Conservation (phyloP, 2,888 invertebrate species). For the Antheraea assamensis region DNA sequence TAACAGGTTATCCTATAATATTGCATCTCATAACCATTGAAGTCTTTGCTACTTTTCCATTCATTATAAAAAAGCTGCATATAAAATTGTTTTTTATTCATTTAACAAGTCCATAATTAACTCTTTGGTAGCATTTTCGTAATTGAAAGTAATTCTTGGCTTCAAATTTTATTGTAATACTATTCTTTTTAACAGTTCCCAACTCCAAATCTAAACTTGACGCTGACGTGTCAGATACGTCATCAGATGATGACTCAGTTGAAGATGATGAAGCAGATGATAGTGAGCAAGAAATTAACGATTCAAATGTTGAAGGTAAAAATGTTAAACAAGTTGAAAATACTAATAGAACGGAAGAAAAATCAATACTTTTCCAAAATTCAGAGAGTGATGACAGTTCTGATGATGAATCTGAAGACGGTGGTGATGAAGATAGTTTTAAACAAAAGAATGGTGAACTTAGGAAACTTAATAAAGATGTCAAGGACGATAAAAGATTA, state of each 20-base stretch:
- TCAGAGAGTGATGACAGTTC: constrained; percentile 25
- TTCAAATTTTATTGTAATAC: background rate
- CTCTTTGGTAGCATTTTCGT: background rate
- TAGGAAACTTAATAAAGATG: background rate
- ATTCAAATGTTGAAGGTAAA: constrained; percentile 22
- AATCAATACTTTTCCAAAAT: constrained; percentile 22
- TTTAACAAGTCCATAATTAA: background rate
- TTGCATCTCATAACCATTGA: background rate
- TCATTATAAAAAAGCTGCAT: background rate
- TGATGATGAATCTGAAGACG: constrained; percentile 28
- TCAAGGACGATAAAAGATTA: constrained; percentile 3
- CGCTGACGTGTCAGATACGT: constrained; percentile 70
- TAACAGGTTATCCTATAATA: background rate
- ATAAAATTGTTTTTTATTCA: background rate
- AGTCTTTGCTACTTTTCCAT: background rate
- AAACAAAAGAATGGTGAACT: background rate
- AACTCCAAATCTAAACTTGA: constrained; percentile 67
- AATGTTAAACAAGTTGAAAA: constrained; percentile 8
- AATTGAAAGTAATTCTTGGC: background rate
- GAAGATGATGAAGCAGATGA: constrained; percentile 51
- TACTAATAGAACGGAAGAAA: constrained; percentile 19
- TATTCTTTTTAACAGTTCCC: constrained; percentile 54
- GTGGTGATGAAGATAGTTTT: constrained; percentile 17
- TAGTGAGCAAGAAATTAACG: constrained; percentile 29
- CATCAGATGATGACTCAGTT: constrained; percentile 50